These are phyloP conservation scores for Acanthornis magna DNA, from an alignment of 2,797 vertebrate species.

Conservation along the genomic window DNA sequence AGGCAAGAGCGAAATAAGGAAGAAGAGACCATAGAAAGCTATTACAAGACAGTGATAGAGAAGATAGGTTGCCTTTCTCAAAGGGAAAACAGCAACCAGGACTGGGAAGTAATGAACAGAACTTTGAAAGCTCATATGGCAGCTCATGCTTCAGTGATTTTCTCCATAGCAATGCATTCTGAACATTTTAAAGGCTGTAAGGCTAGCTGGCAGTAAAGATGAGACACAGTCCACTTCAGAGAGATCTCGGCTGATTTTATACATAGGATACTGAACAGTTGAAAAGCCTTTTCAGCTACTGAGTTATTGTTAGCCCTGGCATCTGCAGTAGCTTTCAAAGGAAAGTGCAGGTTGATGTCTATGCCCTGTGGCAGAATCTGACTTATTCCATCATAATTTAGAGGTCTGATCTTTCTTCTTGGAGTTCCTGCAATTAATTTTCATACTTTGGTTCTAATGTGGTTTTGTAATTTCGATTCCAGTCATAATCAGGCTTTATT, in stretches of 20 bases:
- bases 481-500: neutral
- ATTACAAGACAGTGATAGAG: neutral
- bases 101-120: neutral
- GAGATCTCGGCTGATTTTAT: neutral
- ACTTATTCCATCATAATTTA: slow-evolving; percentile 5
- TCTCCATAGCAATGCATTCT: neutral
- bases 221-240: slow-evolving; percentile 31
- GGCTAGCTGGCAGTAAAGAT: slow-evolving; percentile 15
- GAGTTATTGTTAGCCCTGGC: slow-evolving; percentile 10
- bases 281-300: neutral
- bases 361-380: neutral
- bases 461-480: neutral
- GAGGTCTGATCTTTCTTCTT: neutral
- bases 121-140: neutral
- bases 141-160: slow-evolving; percentile 11
- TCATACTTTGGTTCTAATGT: neutral
- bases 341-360: neutral
- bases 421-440: slow-evolving; percentile 2
- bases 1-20: neutral
- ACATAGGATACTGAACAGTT: neutral
- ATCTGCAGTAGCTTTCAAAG: neutral
- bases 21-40: neutral
- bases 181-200: slow-evolving; percentile 24
- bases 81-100: neutral
- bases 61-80: neutral